Conservation (phyloP, 2,888 invertebrate genomes). For the Nephrotoma flavescens region DNA sequence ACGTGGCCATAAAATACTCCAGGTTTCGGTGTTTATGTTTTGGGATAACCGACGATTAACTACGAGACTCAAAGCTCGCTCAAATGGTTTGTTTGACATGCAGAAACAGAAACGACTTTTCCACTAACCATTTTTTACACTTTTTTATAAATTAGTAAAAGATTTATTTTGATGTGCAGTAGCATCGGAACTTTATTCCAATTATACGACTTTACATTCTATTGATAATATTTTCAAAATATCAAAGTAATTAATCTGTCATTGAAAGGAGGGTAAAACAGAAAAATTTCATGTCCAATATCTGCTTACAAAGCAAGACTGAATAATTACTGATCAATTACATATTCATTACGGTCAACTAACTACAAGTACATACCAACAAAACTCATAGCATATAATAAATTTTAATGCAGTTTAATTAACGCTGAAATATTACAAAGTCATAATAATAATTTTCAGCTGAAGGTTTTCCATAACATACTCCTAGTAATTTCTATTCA, state of each 20-base stretch:
- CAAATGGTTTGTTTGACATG: no score
- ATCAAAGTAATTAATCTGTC: background rate
- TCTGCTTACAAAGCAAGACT: background rate
- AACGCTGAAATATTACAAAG: background rate
- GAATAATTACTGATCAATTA: background rate
- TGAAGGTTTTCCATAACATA: background rate
- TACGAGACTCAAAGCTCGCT: no score
- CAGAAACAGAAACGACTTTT: no score
- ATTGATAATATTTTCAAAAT: background rate
- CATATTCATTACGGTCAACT: background rate
- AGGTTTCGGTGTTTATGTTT: no score
- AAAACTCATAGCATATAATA: background rate
- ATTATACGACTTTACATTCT: background rate
- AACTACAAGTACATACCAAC: background rate
- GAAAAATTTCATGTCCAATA: background rate
- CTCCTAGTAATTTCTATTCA: no score
- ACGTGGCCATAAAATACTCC: no score
- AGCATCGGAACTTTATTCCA: no score
- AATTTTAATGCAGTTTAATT: background rate
- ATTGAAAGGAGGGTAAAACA: background rate
- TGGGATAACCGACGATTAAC: no score
- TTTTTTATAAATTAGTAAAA: no score
- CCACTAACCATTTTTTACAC: no score
- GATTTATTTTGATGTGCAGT: no score
- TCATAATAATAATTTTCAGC: background rate